Percentiles rank a stretch among this genome's conserved stretches.
Evolutionary conservation across 2,113 vertebrate genomes (phyloP).

Genomic region (Mesembrinibis cayennensis): DNA sequence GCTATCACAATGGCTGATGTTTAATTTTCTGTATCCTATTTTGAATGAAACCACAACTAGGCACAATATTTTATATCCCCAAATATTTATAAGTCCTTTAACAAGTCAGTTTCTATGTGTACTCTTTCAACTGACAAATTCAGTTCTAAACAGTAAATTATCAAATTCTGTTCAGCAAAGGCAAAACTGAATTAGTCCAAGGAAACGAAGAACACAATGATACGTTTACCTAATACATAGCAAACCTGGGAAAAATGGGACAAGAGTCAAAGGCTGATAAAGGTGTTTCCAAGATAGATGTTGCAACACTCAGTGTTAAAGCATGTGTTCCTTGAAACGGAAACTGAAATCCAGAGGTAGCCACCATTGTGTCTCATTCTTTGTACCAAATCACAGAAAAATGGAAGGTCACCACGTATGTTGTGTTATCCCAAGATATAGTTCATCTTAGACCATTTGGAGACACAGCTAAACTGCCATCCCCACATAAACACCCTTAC

Average conservation of each 20-base stretch:
- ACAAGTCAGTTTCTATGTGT: neutral
- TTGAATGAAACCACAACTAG: neutral
- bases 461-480: neutral
- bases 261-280: neutral
- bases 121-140: neutral
- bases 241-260: neutral
- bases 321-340: rapidly evolving
- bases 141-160: neutral
- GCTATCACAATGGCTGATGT: neutral
- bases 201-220: neutral
- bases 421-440: neutral
- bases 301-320: neutral
- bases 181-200: neutral
- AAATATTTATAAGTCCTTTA: neutral
- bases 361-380: neutral
- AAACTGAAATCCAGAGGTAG: neutral
- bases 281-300: neutral
- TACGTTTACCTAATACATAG: neutral
- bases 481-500: neutral
- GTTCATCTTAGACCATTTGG: neutral
- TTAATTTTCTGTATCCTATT: neutral
- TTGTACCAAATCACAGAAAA: neutral
- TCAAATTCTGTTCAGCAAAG: neutral
- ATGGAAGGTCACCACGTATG: neutral
- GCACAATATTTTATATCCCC: neutral